A percentile compares a stretch with the other conserved stretches of the same genome.
Conservation (phyloP, 2,113 vertebrate genomes). For the Ardeotis arabs region DNA sequence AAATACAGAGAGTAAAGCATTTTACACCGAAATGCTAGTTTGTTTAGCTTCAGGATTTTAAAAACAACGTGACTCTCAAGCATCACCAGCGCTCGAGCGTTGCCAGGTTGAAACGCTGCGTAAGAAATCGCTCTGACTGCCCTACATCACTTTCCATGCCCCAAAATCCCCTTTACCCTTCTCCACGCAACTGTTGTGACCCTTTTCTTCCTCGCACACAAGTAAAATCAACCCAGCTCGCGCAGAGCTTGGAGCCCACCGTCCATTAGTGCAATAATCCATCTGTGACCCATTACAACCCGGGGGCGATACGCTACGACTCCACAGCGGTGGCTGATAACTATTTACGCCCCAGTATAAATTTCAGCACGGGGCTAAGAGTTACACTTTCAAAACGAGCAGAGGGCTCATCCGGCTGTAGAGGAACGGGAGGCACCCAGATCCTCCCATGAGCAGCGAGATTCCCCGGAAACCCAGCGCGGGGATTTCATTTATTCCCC, state of each 20-base stretch:
- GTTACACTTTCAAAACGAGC: neutral
- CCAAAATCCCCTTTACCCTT: neutral
- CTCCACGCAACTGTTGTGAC: conserved; percentile 63
- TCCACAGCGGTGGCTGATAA: neutral
- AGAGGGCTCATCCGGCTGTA: neutral
- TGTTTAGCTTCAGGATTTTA: neutral
- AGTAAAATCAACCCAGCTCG: neutral
- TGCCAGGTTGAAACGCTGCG: neutral
- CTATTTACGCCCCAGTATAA: neutral
- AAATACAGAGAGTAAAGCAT: neutral
- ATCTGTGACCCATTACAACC: neutral
- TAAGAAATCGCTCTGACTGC: neutral
- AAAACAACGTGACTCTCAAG: neutral
- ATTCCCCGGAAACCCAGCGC: conserved; percentile 16
- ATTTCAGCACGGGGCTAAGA: neutral
- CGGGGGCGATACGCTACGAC: neutral
- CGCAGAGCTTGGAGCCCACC: neutral
- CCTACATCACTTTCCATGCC: neutral
- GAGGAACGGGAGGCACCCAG: neutral
- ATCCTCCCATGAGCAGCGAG: neutral
- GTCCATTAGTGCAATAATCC: neutral
- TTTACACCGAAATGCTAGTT: neutral
- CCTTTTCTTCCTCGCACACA: neutral
- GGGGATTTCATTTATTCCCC: conserved; percentile 48
- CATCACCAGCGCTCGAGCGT: neutral